Evolutionary conservation across 2,113 vertebrate genomes (phyloP).

Genomic region (Morone chrysops): DNA sequence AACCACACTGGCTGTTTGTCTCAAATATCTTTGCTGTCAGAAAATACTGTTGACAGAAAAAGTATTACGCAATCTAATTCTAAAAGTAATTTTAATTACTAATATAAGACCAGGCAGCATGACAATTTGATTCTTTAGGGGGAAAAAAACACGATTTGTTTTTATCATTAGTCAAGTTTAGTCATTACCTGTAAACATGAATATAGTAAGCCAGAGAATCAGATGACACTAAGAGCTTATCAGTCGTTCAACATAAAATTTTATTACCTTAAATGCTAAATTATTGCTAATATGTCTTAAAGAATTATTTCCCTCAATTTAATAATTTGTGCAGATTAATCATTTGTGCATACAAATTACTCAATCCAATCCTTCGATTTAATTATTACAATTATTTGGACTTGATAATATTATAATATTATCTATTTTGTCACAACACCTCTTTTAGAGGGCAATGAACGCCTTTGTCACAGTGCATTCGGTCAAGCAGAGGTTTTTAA

Average conservation of each 20-base stretch:
- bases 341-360: background rate
- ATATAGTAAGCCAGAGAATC: background rate
- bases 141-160: background rate
- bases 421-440: background rate
- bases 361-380: background rate
- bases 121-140: background rate
- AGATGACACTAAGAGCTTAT: background rate
- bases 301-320: background rate
- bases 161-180: constrained; percentile 2
- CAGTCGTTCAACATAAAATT: background rate
- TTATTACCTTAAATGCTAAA: background rate
- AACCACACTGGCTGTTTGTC: constrained; percentile 32
- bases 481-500: no score
- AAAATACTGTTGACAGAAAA: background rate
- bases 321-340: background rate
- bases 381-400: no score
- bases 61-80: constrained; percentile 1
- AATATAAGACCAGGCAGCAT: constrained; percentile 12
- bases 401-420: background rate
- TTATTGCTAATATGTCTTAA: background rate
- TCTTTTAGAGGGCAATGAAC: background rate
- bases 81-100: constrained; percentile 8
- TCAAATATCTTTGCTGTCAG: constrained; percentile 37
- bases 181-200: background rate
- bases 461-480: no score